phyloP scores from a whole-genome alignment of 2,113 vertebrate species.

The Melospiza melodia region DNA sequence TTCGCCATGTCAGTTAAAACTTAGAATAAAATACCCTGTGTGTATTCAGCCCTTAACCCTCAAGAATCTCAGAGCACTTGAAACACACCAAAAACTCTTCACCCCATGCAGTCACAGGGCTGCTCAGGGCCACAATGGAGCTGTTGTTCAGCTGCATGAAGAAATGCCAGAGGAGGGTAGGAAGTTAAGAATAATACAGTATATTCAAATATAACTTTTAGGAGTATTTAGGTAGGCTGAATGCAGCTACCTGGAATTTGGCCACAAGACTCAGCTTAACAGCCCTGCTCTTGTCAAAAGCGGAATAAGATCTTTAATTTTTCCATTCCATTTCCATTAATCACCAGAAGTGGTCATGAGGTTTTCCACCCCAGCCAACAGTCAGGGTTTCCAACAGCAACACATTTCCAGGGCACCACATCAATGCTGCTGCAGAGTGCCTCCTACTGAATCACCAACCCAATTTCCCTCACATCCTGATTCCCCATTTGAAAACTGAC shows the following conservation, averaged over 20 bases:
- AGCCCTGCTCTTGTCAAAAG: conserved; percentile 49
- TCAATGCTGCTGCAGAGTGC: not conserved
- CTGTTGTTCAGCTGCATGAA: conserved; percentile 27
- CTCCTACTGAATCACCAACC: not conserved
- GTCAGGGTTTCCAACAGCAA: conserved; percentile 30
- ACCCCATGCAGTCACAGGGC: not conserved
- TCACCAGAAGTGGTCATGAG: conserved; percentile 47
- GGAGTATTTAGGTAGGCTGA: conserved; percentile 60
- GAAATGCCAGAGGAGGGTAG: conserved; percentile 20
- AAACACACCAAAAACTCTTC: conserved; percentile 25
- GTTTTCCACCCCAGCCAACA: conserved; percentile 41
- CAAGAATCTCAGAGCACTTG: not conserved
- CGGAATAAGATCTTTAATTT: conserved; percentile 48
- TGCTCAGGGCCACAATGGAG: conserved; percentile 39
- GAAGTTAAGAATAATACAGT: conserved; percentile 52
- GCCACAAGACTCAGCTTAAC: conserved; percentile 53
- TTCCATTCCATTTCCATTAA: conserved; percentile 61
- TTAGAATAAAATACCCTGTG: not conserved
- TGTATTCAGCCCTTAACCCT: not conserved
- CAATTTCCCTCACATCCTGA: accelerated
- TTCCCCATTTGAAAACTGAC: not conserved
- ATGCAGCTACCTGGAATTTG: conserved; percentile 55
- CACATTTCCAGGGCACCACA: not conserved
- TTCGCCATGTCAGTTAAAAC: not conserved
- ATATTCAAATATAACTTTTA: conserved; percentile 52